Evolutionary conservation across 2,113 vertebrate genomes (phyloP), one percentile per base, ranked within the genome.

Genomic region (Antennarius striatus): DNA sequence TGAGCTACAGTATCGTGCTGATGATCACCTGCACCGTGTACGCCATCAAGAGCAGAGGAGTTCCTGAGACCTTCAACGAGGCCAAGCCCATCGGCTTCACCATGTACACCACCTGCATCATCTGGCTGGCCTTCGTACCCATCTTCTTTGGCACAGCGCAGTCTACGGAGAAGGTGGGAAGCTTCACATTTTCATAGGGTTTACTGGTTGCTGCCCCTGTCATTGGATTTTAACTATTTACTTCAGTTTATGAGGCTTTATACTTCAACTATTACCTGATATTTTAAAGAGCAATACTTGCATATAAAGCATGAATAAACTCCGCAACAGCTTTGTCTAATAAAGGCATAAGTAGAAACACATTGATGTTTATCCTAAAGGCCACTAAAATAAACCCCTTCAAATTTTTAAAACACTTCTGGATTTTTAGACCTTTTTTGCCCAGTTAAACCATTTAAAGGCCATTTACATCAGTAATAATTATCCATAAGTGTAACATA

Each of bases 21-120:
- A 97, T 97, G 95, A 91, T 96, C 69, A 96, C 95, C 0, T 96
- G 95, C 77, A 96, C 96, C 0, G 92, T 97, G 22, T 98, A 96
- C 0, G 96, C 95, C 12, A 91, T 96, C 85, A 96, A 96, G 68
- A 94, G 95, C 58, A 92, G 96, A 0, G 94, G 95, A 0, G 96
- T 98, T 45, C 96, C 96, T 0, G 95, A 96, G 89, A 94, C 92
- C 83, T 98, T 98, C 93, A 97, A 97, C 0, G 96, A 97, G 83
- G 96, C 96, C 66, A 96, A 96, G 55, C 95, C 96, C 64, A 95
- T 97, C 0, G 94, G 95, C 70, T 95, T 96, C 78, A 94, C 95
- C 88, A 96, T 96, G 94, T 96, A 96, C 81, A 96, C 95, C 29
- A 95, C 95, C 17, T 95, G 95, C 64, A 95, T 96, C 68, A 68